phyloP scores from a whole-genome alignment of 2,797 vertebrate species.

The Phrynocephalus forsythii region DNA sequence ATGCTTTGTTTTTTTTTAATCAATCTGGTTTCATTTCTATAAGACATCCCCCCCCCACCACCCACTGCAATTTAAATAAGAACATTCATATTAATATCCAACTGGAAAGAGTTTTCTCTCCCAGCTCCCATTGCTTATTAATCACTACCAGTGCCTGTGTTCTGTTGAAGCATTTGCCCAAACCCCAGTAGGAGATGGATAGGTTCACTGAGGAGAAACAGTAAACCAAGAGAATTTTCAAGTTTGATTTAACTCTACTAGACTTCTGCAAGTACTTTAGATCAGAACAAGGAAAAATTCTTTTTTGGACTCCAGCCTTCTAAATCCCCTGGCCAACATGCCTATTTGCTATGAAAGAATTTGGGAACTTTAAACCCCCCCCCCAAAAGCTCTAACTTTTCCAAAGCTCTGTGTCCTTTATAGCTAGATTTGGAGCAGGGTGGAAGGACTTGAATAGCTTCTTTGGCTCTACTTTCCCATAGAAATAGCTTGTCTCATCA shows the following conservation, averaged over 20 bases:
- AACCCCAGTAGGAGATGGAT: background rate
- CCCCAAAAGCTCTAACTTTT: background rate
- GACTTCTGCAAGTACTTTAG: background rate
- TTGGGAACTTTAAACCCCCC: too few relatives aligned
- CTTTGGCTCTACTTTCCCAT: background rate
- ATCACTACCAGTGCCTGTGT: background rate
- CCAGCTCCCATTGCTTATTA: background rate
- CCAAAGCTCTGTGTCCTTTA: too few relatives aligned
- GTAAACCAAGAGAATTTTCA: background rate
- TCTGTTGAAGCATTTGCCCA: background rate
- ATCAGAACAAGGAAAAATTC: background rate
- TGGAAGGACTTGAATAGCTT: too few relatives aligned
- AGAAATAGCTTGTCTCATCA: background rate
- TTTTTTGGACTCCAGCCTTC: background rate
- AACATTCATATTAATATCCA: background rate
- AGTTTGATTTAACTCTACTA: background rate
- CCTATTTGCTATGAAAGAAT: too few relatives aligned
- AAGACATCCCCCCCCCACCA: background rate
- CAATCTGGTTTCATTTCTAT: background rate
- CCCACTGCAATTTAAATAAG: constrained; percentile 1
- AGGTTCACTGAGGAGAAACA: background rate
- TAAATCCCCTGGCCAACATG: background rate
- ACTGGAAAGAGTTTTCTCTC: background rate
- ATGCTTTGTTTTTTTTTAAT: background rate
- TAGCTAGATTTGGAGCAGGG: background rate